These are phyloP conservation scores for Aricia agestis DNA, from an alignment of 1,140 invertebrate genomes.

Conservation along the genomic window DNA sequence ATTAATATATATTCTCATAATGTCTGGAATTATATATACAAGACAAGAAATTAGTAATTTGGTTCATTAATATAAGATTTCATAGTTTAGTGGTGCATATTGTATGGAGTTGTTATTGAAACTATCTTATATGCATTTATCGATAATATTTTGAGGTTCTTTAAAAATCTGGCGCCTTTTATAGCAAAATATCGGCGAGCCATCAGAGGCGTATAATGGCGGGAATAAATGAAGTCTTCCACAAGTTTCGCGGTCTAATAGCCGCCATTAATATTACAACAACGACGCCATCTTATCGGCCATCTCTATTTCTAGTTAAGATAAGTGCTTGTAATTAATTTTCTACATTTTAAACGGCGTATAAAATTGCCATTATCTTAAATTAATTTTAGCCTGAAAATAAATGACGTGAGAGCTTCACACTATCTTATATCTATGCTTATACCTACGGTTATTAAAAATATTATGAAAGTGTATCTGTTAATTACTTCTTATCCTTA, in stretches of 20 bases:
- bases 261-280: conserved; percentile 69
- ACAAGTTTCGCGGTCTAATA: conserved; percentile 67
- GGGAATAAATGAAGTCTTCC: conserved; percentile 73
- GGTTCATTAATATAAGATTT: too few species aligned
- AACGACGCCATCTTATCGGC: conserved; percentile 41
- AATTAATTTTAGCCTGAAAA: neutral
- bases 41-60: too few species aligned
- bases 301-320: conserved; percentile 40
- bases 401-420: too few species aligned
- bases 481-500: too few species aligned
- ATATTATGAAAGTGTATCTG: too few species aligned
- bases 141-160: neutral
- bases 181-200: conserved; percentile 40
- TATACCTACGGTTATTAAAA: too few species aligned
- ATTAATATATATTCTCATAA: too few species aligned
- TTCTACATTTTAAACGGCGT: conserved; percentile 16
- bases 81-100: too few species aligned
- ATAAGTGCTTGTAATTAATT: conserved; percentile 39
- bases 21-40: too few species aligned
- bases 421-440: too few species aligned
- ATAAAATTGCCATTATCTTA: neutral
- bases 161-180: neutral
- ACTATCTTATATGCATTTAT: too few species aligned
- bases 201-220: conserved; percentile 56
- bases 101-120: too few species aligned